Evolutionary conservation across 2,113 vertebrate genomes (phyloP).

Genomic region (Nesoenas mayeri): DNA sequence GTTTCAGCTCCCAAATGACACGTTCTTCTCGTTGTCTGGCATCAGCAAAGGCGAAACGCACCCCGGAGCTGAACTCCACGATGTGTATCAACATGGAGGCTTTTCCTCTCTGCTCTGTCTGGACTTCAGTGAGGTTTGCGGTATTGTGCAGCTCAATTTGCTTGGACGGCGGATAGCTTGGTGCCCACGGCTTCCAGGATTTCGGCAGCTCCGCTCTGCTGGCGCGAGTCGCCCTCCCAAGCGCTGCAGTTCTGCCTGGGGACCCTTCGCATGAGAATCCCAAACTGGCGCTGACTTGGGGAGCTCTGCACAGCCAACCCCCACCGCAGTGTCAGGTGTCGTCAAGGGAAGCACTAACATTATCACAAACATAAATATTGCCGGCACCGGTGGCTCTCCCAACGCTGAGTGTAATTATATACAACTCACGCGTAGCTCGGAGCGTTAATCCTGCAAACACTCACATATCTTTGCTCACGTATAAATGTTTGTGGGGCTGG

Average conservation of each 20-base stretch:
- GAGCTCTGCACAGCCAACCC: background rate
- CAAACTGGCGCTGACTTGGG: background rate
- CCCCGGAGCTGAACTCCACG: background rate
- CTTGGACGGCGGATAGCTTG: background rate
- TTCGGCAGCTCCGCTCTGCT: background rate
- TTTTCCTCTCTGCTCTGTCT: background rate
- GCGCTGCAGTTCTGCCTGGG: background rate
- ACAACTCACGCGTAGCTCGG: background rate
- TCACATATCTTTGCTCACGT: background rate
- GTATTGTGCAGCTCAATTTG: background rate
- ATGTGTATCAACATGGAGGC: background rate
- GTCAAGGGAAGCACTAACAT: background rate
- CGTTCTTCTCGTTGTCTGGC: background rate
- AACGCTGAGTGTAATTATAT: rapidly evolving
- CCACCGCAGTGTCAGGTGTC: background rate
- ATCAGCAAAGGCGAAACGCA: background rate
- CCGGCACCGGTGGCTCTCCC: background rate
- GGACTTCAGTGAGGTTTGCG: background rate
- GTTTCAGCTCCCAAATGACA: background rate
- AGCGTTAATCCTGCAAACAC: background rate
- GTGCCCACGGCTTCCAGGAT: background rate
- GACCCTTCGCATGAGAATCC: background rate
- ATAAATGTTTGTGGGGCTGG: background rate
- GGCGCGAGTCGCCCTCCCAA: background rate
- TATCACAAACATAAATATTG: background rate